Percentiles rank a stretch among this genome's conserved stretches.
These are phyloP conservation scores for Fratercula arctica DNA, from an alignment of 2,797 vertebrate species.

Conservation along the genomic window DNA sequence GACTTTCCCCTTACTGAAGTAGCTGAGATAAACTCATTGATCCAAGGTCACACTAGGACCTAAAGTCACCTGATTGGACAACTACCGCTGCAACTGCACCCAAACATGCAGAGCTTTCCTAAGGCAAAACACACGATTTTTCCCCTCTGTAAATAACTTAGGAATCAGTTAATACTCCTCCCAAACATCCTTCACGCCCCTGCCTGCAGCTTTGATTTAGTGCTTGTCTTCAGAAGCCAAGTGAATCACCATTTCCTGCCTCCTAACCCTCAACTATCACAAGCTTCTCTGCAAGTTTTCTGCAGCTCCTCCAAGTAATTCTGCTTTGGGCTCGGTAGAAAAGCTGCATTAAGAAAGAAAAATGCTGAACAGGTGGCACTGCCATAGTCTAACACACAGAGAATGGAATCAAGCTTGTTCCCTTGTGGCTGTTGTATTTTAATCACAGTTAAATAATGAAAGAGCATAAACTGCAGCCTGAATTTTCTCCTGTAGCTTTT, in stretches of 20 bases:
- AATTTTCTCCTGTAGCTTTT: not conserved
- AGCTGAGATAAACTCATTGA: not conserved
- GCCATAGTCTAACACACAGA: not conserved
- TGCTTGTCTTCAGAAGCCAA: not conserved
- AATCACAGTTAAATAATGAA: constrained; percentile 33
- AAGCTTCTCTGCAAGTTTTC: not conserved
- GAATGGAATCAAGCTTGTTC: not conserved
- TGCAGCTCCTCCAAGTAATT: not conserved
- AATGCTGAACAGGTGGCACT: not conserved
- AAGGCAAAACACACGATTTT: not conserved
- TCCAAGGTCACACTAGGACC: not conserved
- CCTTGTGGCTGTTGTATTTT: not conserved
- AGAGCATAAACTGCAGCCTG: not conserved
- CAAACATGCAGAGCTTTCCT: not conserved
- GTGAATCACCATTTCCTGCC: not conserved
- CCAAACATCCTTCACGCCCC: not conserved
- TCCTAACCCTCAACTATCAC: not conserved
- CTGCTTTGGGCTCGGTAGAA: not conserved
- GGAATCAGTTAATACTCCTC: not conserved
- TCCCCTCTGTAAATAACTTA: not conserved
- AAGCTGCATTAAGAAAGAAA: not conserved
- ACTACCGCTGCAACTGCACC: not conserved
- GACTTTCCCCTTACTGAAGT: not conserved
- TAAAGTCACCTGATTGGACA: not conserved
- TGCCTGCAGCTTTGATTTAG: not conserved